Conservation (phyloP, 2,888 invertebrate genomes). For the Pyrochroa serraticornis region DNA sequence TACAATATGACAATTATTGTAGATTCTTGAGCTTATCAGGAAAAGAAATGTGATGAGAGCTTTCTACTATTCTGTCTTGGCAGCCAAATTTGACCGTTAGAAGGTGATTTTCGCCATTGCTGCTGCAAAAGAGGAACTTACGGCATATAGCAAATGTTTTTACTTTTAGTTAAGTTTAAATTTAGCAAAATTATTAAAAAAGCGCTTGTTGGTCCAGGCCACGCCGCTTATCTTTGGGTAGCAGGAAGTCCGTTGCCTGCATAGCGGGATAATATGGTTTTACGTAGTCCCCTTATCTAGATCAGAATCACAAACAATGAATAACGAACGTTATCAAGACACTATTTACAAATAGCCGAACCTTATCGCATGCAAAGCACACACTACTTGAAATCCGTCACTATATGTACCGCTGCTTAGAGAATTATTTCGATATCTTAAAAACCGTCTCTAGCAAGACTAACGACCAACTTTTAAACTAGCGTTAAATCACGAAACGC, state of each 20-base stretch:
- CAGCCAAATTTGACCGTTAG: neutral
- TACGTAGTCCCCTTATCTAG: constrained; percentile 45
- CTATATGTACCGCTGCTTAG: neutral
- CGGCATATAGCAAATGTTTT: too few species aligned
- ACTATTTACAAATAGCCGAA: constrained; percentile 43
- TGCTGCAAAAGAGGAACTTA: too few species aligned
- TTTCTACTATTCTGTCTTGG: too few species aligned
- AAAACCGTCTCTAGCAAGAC: too few species aligned
- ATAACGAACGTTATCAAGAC: constrained; percentile 38
- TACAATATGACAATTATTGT: too few species aligned
- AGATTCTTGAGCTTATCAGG: too few species aligned
- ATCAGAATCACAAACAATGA: constrained; percentile 44
- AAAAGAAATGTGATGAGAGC: too few species aligned
- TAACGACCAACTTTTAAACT: too few species aligned
- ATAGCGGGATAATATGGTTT: constrained; percentile 48
- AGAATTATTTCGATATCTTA: too few species aligned
- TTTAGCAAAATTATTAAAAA: neutral
- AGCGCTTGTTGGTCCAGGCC: constrained; percentile 6
- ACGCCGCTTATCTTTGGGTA: too few species aligned
- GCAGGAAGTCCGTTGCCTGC: constrained; percentile 51
- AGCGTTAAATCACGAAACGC: too few species aligned
- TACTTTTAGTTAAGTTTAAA: neutral
- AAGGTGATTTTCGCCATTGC: too few species aligned
- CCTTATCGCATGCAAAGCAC: constrained; percentile 16
- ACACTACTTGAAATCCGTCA: constrained; percentile 3